Percentiles rank a stretch among this genome's conserved stretches.
These are phyloP conservation scores for Drosophila suzukii DNA, from an alignment of 1,140 invertebrate species.

Conservation along the genomic window DNA sequence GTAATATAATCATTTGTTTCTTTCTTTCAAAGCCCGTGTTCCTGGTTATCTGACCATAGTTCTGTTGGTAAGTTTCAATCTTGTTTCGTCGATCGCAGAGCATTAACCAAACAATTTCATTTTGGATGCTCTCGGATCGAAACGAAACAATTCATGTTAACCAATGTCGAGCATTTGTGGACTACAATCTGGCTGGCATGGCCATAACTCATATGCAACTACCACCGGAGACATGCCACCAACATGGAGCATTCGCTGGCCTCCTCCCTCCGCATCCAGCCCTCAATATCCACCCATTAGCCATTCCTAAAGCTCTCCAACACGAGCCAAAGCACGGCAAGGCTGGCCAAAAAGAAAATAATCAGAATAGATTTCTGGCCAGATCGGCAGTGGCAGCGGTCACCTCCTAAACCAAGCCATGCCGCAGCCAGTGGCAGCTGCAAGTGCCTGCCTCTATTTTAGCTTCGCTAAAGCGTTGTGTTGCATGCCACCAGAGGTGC, in stretches of 20 bases:
- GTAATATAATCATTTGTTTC: no score
- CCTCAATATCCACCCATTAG: conserved; percentile 4
- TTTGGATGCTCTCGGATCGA: conserved; percentile 29
- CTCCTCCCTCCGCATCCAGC: background rate
- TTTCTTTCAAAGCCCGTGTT: background rate
- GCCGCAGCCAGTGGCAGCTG: conserved; percentile 59
- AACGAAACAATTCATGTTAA: conserved; percentile 49
- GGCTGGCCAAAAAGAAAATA: conserved; percentile 35
- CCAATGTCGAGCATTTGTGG: conserved; percentile 59
- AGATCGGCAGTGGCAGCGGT: conserved; percentile 41
- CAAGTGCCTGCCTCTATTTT: conserved; percentile 63
- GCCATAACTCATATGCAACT: conserved; percentile 72
- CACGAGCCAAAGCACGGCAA: conserved; percentile 32
- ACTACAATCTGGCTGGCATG: conserved; percentile 55
- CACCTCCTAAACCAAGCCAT: conserved; percentile 42
- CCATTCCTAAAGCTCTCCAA: conserved; percentile 12
- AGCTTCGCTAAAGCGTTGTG: conserved; percentile 11
- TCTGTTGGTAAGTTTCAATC: conserved; percentile 9
- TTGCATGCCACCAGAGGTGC: conserved; percentile 45
- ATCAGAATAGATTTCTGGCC: conserved; percentile 57
- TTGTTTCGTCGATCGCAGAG: conserved; percentile 7
- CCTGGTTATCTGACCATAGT: background rate
- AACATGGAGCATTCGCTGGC: conserved; percentile 38
- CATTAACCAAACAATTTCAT: conserved; percentile 42
- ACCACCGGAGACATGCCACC: conserved; percentile 61